phyloP scores from a whole-genome alignment of 2,888 invertebrate genomes.

The Allacma fusca region DNA sequence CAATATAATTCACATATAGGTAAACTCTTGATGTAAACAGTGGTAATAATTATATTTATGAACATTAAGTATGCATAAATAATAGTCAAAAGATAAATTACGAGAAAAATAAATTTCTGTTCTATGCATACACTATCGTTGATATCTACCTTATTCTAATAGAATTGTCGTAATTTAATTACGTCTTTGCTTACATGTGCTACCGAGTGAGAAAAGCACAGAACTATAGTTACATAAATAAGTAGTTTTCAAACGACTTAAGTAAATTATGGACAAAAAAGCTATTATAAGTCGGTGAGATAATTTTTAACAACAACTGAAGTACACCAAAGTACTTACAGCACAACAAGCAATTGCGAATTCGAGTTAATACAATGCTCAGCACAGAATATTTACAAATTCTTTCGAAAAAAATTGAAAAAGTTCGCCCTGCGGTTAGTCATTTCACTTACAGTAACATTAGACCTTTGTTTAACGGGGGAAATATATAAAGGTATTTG shows the following conservation, averaged over 20 bases:
- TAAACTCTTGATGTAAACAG: not conserved
- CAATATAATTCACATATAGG: not conserved
- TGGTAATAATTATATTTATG: not conserved
- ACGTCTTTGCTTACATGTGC: not conserved
- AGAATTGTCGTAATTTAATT: not conserved
- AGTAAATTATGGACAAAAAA: not conserved
- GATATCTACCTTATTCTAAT: no score
- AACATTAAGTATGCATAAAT: not conserved
- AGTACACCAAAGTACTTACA: not conserved
- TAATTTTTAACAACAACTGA: not conserved
- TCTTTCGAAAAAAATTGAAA: slow-evolving; percentile 12
- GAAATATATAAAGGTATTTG: not conserved
- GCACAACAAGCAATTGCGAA: not conserved
- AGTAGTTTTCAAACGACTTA: not conserved
- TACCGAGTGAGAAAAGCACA: not conserved
- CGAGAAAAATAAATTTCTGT: not conserved
- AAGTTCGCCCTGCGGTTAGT: slow-evolving; percentile 18
- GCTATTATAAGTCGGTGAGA: not conserved
- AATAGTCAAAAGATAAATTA: not conserved
- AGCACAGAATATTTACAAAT: slow-evolving; percentile 14
- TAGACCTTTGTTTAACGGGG: not conserved
- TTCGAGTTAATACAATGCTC: not conserved
- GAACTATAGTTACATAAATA: not conserved
- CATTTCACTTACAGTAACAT: not conserved
- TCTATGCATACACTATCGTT: not conserved